These are phyloP conservation scores for Ardeotis arabs DNA, from an alignment of 2,113 vertebrate genomes.

Conservation along the genomic window DNA sequence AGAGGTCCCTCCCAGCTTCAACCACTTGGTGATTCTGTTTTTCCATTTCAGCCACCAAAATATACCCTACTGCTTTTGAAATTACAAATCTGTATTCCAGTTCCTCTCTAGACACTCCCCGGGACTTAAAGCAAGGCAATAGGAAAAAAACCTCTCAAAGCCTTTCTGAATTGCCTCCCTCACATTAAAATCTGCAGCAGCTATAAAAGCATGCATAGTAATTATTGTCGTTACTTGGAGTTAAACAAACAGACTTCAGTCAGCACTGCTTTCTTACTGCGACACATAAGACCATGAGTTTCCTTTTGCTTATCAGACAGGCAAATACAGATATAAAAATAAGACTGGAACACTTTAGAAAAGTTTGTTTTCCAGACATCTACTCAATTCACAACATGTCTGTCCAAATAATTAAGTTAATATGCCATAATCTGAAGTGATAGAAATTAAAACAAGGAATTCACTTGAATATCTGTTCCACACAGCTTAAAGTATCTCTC, in stretches of 20 bases:
- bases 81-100: neutral
- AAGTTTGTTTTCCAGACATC: neutral
- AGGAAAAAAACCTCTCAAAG: constrained; percentile 11
- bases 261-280: neutral
- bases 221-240: neutral
- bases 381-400: neutral
- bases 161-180: neutral
- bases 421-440: neutral
- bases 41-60: neutral
- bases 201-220: neutral
- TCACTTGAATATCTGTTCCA: neutral
- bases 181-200: neutral
- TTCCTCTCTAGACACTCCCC: neutral
- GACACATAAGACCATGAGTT: neutral
- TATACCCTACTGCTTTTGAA: neutral
- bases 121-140: neutral
- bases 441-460: neutral
- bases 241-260: constrained; percentile 32
- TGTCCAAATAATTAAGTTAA: neutral
- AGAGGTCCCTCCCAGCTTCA: neutral
- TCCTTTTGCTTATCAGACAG: neutral
- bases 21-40: neutral
- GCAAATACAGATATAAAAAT: neutral
- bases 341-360: neutral
- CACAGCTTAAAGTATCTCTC: neutral